Percentiles rank a stretch among this genome's conserved stretches.
These are phyloP conservation scores for Hippocampus comes DNA, from an alignment of 2,113 vertebrate genomes.

Conservation along the genomic window DNA sequence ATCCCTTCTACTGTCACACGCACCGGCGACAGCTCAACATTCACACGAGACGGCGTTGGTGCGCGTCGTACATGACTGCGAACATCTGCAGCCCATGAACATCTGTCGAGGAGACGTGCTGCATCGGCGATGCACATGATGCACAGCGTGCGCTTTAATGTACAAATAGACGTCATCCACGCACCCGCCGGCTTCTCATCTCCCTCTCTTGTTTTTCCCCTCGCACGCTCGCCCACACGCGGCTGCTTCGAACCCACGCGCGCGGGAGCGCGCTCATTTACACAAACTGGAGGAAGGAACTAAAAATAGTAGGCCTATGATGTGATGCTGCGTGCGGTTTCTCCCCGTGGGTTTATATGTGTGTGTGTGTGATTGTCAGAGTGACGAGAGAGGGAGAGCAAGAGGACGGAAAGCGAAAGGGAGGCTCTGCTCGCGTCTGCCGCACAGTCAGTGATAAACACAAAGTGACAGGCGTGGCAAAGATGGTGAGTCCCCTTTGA, in stretches of 20 bases:
- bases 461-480: constrained; percentile 41
- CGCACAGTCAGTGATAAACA: constrained; percentile 46
- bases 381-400: constrained; percentile 37
- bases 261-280: constrained; percentile 41
- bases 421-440: constrained; percentile 28
- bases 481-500: constrained; percentile 43
- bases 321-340: constrained; percentile 66
- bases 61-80: constrained; percentile 31
- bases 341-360: constrained; percentile 64
- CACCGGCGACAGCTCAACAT: constrained; percentile 12
- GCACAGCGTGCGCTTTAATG: constrained; percentile 38
- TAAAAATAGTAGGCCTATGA: constrained; percentile 72
- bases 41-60: constrained; percentile 29
- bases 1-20: constrained; percentile 13
- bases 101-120: constrained; percentile 43
- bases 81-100: constrained; percentile 30
- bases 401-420: constrained; percentile 37
- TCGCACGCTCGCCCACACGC: constrained; percentile 14
- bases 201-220: constrained; percentile 31
- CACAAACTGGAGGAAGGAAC: constrained; percentile 55
- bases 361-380: constrained; percentile 62
- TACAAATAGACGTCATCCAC: constrained; percentile 48
- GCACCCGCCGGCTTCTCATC: constrained; percentile 38
- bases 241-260: neutral
- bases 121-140: constrained; percentile 32